A percentile compares a stretch with the other conserved stretches of the same genome.
Conservation (phyloP, 2,797 vertebrate species). For the Prionace glauca region DNA sequence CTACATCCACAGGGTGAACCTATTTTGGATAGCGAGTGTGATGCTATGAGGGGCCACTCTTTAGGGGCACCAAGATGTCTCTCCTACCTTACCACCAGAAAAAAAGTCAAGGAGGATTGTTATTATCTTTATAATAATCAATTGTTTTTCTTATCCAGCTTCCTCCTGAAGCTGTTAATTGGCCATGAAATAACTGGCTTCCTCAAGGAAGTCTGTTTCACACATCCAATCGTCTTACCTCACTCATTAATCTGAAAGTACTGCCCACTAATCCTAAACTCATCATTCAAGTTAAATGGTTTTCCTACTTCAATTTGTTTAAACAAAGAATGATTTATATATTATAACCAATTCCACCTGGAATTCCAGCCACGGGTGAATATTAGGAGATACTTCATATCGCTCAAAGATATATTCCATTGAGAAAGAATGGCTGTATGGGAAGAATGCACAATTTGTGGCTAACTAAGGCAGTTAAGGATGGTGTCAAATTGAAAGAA, state of each 20-base stretch:
- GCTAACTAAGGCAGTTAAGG: too few species aligned
- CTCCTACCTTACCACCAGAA: background rate
- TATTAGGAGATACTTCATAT: too few species aligned
- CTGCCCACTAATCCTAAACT: background rate
- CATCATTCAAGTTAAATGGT: background rate
- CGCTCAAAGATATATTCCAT: too few species aligned
- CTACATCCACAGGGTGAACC: too few species aligned
- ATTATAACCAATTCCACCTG: background rate
- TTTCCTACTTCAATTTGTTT: background rate
- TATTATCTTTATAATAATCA: background rate
- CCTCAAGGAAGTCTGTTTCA: background rate
- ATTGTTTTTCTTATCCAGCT: background rate
- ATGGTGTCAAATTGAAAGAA: too few species aligned
- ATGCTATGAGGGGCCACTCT: background rate
- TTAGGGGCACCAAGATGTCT: background rate
- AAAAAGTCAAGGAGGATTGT: background rate
- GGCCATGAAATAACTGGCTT: background rate
- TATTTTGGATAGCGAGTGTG: too few species aligned
- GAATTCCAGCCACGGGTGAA: too few species aligned
- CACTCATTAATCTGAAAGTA: background rate
- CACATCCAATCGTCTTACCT: background rate
- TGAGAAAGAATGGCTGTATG: too few species aligned
- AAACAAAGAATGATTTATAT: background rate
- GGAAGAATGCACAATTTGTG: too few species aligned
- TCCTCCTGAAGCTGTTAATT: background rate